Base-by-base conservation (phyloP, 2,888 invertebrate species). In the Melanostoma mellinum region DNA sequence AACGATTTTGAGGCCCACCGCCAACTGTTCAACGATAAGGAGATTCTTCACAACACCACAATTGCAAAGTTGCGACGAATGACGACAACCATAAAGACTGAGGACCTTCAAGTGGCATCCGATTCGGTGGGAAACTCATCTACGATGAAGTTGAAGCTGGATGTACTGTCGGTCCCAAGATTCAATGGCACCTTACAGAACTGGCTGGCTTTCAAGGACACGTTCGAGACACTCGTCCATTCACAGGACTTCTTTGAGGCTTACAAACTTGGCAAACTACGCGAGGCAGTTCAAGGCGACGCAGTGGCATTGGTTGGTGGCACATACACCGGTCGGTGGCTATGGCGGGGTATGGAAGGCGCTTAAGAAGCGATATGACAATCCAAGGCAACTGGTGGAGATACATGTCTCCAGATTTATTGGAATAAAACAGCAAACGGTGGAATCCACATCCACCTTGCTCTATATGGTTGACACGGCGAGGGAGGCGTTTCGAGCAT, bases 151-250 rank as follows among this genome's bases (percentile, higher is more conserved):
- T 20, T 20, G 20, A 20, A 20, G 38, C 38, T 38, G 1, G 20
- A 20, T 20, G 1, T 1, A 20, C 20, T 38, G 38, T 1, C 2
- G 2, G 38, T 38, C 6, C 38, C 38, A 6, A 38, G 10, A 38
- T 78, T 72, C 38, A 63, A 50, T 20, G 20, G 20, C 20, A 20
- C 20, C 20, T 20, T 58, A 9, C 36, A n/a, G 3, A 76, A 76
- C 44, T 69, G 53, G 38, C 48, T 61, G 9, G 58, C 55, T 9
- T 65, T 67, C 10, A 56, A 55, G 65, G 74, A 74, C n/a, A 33
- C 73, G 6, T 76, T 76, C n/a, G 68, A 76, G 36, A 76, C 61
- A 35, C 50, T 76, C 10, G 61, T 76, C 0, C 68, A 76, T 44
- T 33, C 58, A 20, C 61, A 60, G 9, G 40, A 52, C 30, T 55